Conservation (phyloP, 2,797 vertebrate species). For the Leptoclinus maculatus region DNA sequence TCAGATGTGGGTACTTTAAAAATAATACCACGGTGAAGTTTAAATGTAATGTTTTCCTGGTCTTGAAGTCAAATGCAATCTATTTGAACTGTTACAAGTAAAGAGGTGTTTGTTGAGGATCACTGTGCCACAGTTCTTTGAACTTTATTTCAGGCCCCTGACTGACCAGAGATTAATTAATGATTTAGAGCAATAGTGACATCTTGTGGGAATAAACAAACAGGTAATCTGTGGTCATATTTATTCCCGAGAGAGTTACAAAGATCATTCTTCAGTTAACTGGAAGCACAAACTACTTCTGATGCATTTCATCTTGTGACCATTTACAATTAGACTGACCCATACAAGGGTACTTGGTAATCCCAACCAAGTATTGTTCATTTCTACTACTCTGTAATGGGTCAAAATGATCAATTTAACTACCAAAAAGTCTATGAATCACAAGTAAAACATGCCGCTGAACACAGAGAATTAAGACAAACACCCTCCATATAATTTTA, state of each 20-base stretch:
- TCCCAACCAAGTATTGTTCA: not conserved
- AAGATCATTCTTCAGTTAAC: not conserved
- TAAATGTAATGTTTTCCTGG: not conserved
- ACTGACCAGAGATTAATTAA: not conserved
- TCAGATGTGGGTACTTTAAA: not conserved
- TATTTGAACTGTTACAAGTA: not conserved
- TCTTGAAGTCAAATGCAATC: not conserved
- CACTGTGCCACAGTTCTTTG: not conserved
- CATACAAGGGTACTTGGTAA: not conserved
- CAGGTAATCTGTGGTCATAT: not conserved
- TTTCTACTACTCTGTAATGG: not conserved
- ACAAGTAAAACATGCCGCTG: not conserved
- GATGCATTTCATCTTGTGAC: constrained; percentile 8
- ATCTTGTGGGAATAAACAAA: constrained; percentile 75
- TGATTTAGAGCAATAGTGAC: constrained; percentile 72
- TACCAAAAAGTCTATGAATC: not conserved
- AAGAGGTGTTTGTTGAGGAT: not conserved
- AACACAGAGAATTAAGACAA: not conserved
- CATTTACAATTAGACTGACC: not conserved
- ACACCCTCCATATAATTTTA: not conserved
- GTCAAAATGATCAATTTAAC: not conserved
- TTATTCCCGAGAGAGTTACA: constrained; percentile 4
- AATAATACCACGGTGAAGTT: not conserved
- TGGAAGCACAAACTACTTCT: constrained; percentile 6
- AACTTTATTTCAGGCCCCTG: constrained; percentile 3